A percentile compares a stretch with the other conserved stretches of the same genome.
Evolutionary conservation across 2,113 vertebrate genomes (phyloP).

Genomic region (Caloenas nicobarica): DNA sequence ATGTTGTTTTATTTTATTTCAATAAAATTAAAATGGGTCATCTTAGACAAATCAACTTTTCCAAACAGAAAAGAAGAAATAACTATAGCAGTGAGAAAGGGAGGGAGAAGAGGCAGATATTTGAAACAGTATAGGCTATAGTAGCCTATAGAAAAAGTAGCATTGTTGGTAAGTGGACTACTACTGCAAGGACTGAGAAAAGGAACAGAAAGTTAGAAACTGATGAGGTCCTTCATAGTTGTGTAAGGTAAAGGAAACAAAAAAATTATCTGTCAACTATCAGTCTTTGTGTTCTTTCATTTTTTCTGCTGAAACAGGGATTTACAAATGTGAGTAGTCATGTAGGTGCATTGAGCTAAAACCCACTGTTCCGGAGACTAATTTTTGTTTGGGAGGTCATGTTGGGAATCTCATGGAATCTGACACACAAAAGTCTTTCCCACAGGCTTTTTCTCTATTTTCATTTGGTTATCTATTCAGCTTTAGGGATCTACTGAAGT

Average conservation of each 20-base stretch:
- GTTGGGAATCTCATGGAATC: background rate
- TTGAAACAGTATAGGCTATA: background rate
- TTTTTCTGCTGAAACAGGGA: background rate
- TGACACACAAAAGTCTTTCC: background rate
- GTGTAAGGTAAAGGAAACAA: background rate
- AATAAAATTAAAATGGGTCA: background rate
- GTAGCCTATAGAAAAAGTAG: background rate
- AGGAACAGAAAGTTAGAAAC: background rate
- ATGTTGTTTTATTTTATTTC: background rate
- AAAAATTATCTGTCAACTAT: background rate
- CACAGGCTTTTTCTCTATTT: background rate
- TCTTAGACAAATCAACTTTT: background rate
- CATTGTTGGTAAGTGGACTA: background rate
- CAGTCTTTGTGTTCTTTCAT: background rate
- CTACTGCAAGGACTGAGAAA: background rate
- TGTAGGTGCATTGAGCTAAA: background rate
- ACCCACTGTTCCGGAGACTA: background rate
- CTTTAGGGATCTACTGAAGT: accelerated
- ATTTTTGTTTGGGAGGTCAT: background rate
- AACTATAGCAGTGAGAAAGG: background rate
- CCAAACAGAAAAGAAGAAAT: background rate
- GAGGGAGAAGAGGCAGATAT: background rate
- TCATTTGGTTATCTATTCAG: background rate
- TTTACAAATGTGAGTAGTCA: background rate
- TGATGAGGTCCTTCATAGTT: background rate